Base-by-base conservation (phyloP, 1,140 invertebrate genomes). In the Pinna nobilis region DNA sequence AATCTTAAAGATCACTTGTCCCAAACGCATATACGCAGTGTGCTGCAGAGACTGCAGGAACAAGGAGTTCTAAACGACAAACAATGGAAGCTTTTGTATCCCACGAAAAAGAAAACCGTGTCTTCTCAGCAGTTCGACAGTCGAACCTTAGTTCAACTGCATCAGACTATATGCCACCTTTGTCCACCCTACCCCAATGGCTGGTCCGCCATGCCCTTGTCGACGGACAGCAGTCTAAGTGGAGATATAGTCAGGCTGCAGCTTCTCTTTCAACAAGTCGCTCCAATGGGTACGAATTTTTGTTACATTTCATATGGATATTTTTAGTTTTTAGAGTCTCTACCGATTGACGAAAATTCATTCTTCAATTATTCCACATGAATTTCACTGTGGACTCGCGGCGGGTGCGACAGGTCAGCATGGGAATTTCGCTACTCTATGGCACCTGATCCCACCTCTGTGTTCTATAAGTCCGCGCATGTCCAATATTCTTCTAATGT, bases 181-280 rank as follows among this genome's bases (percentile, higher is more conserved):
- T 81, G 77, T 50, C 79, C 84, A 9, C 85, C 85, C 15, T 86
- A 87, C 55, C 85, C 85, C 1, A 76, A 84, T 69, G 85, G 85
- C 23, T 87, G 85, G 85, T 28, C 59, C 28, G 49, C 70, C 13
- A 37, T 69, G n/a, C 85, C 85, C 7, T 70, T 81, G 6, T 59
- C 77, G 15, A 78, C 60, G 15, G 85, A 87, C 63, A 74, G 65
- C 50, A 82, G 82, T 55, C 72, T 85, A 2, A 81, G 82, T 51
- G 83, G 82, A 0, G 83, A 87, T 70, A 78, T 87, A 18, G 85
- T 82, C 15, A 71, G 85, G 9, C 49, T 87, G 28, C 79, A 82
- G 49, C 75, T 82, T 20, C 64, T 81, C 11, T 71, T 74, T 23
- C 73, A 79, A 51, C 77, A 82, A 49, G 74, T 81, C 13, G 79